Base-by-base conservation (phyloP, 2,797 vertebrate genomes). In the Peromyscus nudipes region DNA sequence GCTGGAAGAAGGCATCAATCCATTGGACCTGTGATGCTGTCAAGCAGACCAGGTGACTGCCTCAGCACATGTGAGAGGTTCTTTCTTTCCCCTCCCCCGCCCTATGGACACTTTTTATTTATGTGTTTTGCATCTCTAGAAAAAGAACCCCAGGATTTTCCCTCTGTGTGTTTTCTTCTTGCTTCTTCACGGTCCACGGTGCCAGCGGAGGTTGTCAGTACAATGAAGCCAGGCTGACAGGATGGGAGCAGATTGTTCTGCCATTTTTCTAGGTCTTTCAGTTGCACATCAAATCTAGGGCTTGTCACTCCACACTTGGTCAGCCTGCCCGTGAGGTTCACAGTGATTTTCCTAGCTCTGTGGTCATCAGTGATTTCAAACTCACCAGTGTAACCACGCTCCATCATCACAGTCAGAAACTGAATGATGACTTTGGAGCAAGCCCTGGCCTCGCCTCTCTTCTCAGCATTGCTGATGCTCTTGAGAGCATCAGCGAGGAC, bases 41-140 rank as follows among this genome's bases (percentile, higher is more conserved):
- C 82, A 92, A 43, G 89, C 75, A 96, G 65, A 91, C 37, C 67
- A 91, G 92, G n/a, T 34, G 46, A 34, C 52, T 92, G 43, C 27
- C 43, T 55, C 7, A 92, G 57, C 4, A 81, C 31, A 71, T n/a
- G 19, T 29, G 34, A 34, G 75, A 84, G 49, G 34, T 84, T 89
- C n/a, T 37, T 89, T 16, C 23, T 31, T 90, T 31, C 27, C 11
- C 65, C 1, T 4, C 10, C 17, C n/a, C 17, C 17, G 8, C 13
- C 4, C n/a, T 8, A 23, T 37, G n/a, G 37, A 71, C 7, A 17
- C 17, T 69, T 69, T 69, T 69, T 37, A 71, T 21, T 71, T n/a
- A 73, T 73, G n/a, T 73, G 69, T 73, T 71, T 73, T 40, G 37
- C n/a, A 40, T 40, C 19, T 37, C 69, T 73, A 73, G 69, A 40